Evolutionary conservation across 2,888 invertebrate species (phyloP), one percentile per base, ranked within the genome.

Genomic region (Brachyopa scutellaris): DNA sequence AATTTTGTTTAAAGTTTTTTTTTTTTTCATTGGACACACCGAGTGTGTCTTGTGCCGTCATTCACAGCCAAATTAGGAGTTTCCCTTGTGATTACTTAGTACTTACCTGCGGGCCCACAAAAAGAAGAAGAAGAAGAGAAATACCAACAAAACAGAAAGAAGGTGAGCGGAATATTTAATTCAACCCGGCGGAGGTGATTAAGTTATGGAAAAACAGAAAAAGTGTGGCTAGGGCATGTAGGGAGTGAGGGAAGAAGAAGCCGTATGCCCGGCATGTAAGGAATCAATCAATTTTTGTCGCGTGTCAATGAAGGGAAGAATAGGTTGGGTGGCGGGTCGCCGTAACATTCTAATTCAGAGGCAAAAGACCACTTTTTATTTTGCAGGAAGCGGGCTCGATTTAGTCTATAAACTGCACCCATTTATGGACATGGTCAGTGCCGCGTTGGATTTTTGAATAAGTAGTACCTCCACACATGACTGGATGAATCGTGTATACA

Each of bases 81-180:
- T 45, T 47, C 21, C 33, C 23, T 55, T 42, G 23, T 36, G 47
- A 15, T 31, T 36, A 17, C 11, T 55, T 13, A 11, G 1, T 47
- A 3, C 1, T 5, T 33, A n/a, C n/a, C n/a, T n/a, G n/a, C n/a
- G n/a, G n/a, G 33, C 21, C 9, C 13, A 6, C 23, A 45, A 49
- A 38, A 15, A 13, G 11, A 23, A 9, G 9, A 9, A 6, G 8
- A 31, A 31, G 15, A 15, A 9, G 17, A 19, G 19, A 33, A 47
- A 47, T 9, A 42, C n/a, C n/a, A 19, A 29, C 29, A 7, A 33
- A 23, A 29, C 47, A 21, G 3, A 13, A 29, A 51, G 15, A 53
- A 61, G 72, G 72, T 53, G 72, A 36, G 53, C 57, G 62, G 72
- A 72, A 72, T 72, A 40, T 62, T 53, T 26, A 72, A 72, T 72